Percentiles rank a stretch among this genome's conserved stretches.
These are phyloP conservation scores for Perithous albicinctus DNA, from an alignment of 2,888 invertebrate genomes.

Conservation along the genomic window DNA sequence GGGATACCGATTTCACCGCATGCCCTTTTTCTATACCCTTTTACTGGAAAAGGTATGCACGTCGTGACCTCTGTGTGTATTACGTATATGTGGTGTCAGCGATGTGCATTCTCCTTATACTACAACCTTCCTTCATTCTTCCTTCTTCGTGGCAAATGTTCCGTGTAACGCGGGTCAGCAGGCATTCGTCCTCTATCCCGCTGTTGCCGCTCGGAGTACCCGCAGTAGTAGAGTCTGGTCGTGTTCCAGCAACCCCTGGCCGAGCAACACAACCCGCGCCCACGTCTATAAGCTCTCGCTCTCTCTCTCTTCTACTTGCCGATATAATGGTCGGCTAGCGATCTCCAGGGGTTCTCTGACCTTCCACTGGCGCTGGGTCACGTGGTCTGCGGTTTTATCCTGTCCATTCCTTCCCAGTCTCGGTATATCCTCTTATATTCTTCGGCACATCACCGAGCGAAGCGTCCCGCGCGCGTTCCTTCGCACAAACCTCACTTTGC, in stretches of 20 bases:
- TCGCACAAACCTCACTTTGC: constrained; percentile 12
- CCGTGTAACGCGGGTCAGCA: constrained; percentile 73
- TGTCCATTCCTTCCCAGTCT: constrained; percentile 38
- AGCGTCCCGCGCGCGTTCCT: constrained; percentile 17
- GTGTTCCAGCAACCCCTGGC: constrained; percentile 45
- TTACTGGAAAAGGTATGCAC: neutral
- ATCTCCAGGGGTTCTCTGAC: constrained; percentile 77
- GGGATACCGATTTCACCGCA: constrained; percentile 60
- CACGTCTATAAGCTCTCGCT: constrained; percentile 41
- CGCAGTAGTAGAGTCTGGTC: neutral
- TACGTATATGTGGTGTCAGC: constrained; percentile 74
- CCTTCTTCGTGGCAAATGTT: constrained; percentile 71
- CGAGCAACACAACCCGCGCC: constrained; percentile 51
- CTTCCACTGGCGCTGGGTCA: constrained; percentile 68
- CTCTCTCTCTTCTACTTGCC: constrained; percentile 59
- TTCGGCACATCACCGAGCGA: neutral
- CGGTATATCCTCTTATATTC: constrained; percentile 44
- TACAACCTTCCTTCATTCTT: constrained; percentile 57
- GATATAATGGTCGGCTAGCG: constrained; percentile 75
- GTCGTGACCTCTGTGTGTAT: constrained; percentile 70
- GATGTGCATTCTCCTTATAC: constrained; percentile 61
- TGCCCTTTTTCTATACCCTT: neutral
- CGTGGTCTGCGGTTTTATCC: constrained; percentile 59
- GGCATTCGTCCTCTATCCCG: constrained; percentile 71
- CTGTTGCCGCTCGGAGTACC: constrained; percentile 35